A percentile compares a stretch with the other conserved stretches of the same genome.
These are phyloP conservation scores for Euplexia lucipara DNA, from an alignment of 2,888 invertebrate species.

Conservation along the genomic window DNA sequence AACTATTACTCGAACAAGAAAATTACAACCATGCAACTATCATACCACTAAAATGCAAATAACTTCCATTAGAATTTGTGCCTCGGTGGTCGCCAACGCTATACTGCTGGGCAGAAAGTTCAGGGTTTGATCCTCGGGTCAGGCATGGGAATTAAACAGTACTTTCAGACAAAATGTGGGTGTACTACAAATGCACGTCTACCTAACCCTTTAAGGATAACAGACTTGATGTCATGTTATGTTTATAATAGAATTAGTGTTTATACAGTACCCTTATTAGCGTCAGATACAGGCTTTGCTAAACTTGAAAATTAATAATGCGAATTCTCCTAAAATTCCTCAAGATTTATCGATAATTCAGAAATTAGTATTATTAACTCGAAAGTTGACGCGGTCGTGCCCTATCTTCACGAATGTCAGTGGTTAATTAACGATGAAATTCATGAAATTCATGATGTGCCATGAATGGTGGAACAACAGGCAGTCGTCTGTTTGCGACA, in stretches of 20 bases:
- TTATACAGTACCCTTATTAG: conserved; percentile 10
- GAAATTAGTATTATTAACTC: conserved; percentile 6
- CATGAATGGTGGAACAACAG: conserved; percentile 63
- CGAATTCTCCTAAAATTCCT: neutral
- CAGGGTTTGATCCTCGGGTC: no score
- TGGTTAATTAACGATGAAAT: conserved; percentile 61
- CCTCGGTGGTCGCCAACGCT: no score
- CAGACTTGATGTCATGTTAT: no score
- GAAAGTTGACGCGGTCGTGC: conserved; percentile 13
- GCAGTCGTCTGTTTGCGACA: conserved; percentile 69
- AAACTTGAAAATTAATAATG: conserved; percentile 10
- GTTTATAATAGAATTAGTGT: conserved; percentile 1
- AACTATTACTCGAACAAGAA: neutral
- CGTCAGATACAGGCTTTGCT: neutral
- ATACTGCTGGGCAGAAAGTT: no score
- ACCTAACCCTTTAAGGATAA: no score
- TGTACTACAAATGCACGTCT: no score
- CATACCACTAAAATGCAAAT: no score
- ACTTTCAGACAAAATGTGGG: no score
- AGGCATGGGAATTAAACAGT: no score
- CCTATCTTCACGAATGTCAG: conserved; percentile 43
- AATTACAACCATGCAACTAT: neutral
- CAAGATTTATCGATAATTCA: conserved; percentile 17
- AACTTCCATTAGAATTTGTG: no score
- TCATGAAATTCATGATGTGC: conserved; percentile 57